Evolutionary conservation across 2,797 vertebrate genomes (phyloP).

Genomic region (Silurus aristotelis): DNA sequence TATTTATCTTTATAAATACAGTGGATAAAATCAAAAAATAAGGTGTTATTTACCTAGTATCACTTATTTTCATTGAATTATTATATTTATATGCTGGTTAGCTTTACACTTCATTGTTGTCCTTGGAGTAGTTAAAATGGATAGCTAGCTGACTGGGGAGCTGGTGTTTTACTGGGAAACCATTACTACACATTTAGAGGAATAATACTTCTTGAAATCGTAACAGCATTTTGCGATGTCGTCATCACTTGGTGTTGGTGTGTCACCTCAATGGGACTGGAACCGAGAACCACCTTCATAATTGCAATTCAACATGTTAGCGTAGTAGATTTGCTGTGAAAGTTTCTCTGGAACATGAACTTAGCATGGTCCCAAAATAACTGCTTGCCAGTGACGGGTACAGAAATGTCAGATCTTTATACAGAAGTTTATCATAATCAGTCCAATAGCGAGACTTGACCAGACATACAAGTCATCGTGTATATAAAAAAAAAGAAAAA

Average conservation of each 20-base stretch:
- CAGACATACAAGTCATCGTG: slow-evolving; percentile 20
- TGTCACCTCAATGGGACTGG: slow-evolving; percentile 7
- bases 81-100: not conserved
- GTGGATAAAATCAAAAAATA: not conserved
- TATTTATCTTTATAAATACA: not conserved
- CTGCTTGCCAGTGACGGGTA: not conserved
- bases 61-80: not conserved
- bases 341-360: not conserved
- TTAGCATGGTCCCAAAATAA: slow-evolving; percentile 28
- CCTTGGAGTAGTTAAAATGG: not conserved
- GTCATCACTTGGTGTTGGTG: not conserved
- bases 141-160: not conserved
- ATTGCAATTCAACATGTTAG: not conserved
- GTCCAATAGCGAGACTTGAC: slow-evolving; percentile 43
- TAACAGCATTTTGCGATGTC: not conserved
- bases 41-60: not conserved
- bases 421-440: slow-evolving; percentile 42
- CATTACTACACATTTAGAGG: not conserved
- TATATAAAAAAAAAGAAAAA: slow-evolving; percentile 4
- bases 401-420: slow-evolving; percentile 51
- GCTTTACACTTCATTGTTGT: not conserved
- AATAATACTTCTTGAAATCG: not conserved
- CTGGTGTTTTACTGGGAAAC: not conserved
- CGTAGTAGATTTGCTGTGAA: not conserved
- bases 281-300: not conserved